phyloP scores from a whole-genome alignment of 2,113 vertebrate genomes.

The Acanthisitta chloris region DNA sequence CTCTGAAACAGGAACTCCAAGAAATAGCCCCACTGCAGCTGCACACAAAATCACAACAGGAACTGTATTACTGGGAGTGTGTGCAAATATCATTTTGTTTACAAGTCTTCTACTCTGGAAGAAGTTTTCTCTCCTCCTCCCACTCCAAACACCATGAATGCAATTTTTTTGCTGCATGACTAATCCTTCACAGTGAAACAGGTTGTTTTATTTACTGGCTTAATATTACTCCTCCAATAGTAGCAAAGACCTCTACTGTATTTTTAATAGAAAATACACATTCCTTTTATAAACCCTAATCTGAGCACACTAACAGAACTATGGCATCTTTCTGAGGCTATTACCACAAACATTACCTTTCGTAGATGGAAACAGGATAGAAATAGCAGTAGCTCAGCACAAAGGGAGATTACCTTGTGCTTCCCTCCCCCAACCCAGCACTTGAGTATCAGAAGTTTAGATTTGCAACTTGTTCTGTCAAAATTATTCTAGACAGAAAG shows the following conservation, averaged over 20 bases:
- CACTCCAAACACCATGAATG: background rate
- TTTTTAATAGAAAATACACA: background rate
- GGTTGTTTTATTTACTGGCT: background rate
- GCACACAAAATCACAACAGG: background rate
- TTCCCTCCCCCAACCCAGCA: background rate
- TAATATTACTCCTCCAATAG: background rate
- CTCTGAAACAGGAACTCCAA: background rate
- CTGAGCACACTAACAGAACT: background rate
- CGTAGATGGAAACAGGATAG: background rate
- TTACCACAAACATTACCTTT: background rate
- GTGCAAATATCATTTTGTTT: background rate
- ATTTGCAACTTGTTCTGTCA: background rate
- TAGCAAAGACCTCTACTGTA: background rate
- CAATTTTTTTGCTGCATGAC: background rate
- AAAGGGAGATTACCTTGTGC: background rate
- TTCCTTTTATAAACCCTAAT: background rate
- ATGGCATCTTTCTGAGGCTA: background rate
- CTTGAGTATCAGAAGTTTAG: background rate
- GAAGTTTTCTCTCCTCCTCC: background rate
- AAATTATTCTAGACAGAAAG: background rate
- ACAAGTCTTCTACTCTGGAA: background rate
- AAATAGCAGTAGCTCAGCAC: background rate
- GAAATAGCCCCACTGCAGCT: background rate
- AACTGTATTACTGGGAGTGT: background rate
- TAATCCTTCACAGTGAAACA: background rate